Base-by-base conservation (phyloP, 2,888 invertebrate genomes). In the Rhyacophila evoluta region DNA sequence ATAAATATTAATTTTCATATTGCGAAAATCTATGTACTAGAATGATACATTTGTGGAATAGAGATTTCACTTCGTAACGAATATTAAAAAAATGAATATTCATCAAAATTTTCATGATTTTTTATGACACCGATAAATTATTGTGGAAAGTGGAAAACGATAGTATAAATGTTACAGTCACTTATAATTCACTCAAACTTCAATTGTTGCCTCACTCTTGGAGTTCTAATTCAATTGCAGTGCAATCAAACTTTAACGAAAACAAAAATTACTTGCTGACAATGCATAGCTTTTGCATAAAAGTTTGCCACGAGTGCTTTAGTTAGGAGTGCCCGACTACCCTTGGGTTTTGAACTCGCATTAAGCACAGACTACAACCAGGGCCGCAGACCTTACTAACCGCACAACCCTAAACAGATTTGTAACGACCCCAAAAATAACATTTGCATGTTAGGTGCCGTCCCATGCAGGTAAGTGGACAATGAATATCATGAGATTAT, bases 351-450 rank as follows among this genome's bases (percentile, higher is more conserved):
- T 55, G 19, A 39, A 25, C 55, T 55, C 55, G 19, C 55, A 55
- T 41, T 41, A 41, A 41, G 15, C 15, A 55, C 55, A 55, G 55
- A 55, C 55, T 55, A 55, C 19, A 0, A n/a, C 55, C 19, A 55
- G 1, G 12, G 3, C 41, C 41, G 15, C 15, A 19, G 41, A 41
- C 19, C 25, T 55, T 19, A 55, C 19, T 19, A 55, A 25, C 55
- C 55, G 41, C 41, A 41, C 19, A 41, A 41, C 41, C 41, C 15
- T 15, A 41, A 41, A 41, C 41, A 41, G 41, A 41, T 41, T 41
- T 41, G 41, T 15, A 15, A 41, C 41, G 5, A 19, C 19, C 41
- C 41, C 15, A 41, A 41, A 41, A 41, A 41, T 41, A 12, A 41
- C 41, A 19, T 41, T 41, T n/a, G 41, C 15, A 19, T 41, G 12